Evolutionary conservation across 2,113 vertebrate genomes (phyloP).

Genomic region (Willisornis vidua): DNA sequence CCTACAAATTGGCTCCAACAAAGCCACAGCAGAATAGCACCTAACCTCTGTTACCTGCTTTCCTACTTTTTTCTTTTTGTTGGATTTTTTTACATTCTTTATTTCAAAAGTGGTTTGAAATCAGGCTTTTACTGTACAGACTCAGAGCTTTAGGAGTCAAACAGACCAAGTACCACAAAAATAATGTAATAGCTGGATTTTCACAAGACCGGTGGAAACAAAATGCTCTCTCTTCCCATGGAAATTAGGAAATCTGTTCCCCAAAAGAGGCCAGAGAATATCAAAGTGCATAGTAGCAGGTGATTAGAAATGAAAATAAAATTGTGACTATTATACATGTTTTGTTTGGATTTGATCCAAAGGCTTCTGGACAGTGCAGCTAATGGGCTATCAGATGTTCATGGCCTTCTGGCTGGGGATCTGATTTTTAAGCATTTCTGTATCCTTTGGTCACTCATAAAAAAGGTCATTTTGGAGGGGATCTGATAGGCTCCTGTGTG

Average conservation of each 20-base stretch:
- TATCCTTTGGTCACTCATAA: not conserved
- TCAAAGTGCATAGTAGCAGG: not conserved
- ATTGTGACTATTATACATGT: not conserved
- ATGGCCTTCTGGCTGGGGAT: not conserved
- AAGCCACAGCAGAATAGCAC: not conserved
- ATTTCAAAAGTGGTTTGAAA: not conserved
- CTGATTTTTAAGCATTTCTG: not conserved
- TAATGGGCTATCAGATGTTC: not conserved
- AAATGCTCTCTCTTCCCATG: not conserved
- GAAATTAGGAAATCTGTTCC: not conserved
- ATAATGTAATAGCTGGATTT: not conserved
- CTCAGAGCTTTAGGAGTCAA: not conserved
- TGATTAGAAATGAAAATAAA: not conserved
- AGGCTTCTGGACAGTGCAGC: not conserved
- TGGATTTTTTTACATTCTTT: not conserved
- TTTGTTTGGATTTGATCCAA: constrained; percentile 1
- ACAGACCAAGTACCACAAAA: not conserved
- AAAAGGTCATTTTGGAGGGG: not conserved
- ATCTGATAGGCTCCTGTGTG: not conserved
- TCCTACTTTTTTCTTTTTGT: not conserved
- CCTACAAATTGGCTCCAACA: not conserved
- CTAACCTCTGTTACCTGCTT: not conserved
- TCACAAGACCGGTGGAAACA: not conserved
- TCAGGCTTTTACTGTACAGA: not conserved
- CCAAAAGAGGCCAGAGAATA: not conserved